These are phyloP conservation scores for Porites evermanni DNA, from an alignment of 92 coral and sea anemone genomes.

Conservation along the genomic window DNA sequence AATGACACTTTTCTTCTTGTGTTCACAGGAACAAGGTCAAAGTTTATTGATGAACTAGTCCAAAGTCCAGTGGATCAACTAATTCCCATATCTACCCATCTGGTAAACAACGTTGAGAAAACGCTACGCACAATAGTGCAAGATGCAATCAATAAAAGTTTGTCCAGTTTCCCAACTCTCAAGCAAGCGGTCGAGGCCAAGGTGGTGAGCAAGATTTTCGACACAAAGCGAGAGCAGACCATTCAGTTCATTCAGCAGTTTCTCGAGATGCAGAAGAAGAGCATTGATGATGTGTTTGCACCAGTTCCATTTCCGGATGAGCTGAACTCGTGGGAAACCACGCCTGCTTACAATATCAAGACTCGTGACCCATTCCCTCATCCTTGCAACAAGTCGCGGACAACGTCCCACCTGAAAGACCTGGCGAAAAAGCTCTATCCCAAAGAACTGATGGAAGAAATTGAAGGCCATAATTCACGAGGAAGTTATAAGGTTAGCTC, in stretches of 20 bases:
- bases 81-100: slow-evolving; percentile 46
- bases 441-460: not conserved
- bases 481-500: slow-evolving; percentile 59
- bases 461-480: slow-evolving; percentile 7
- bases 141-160: slow-evolving; percentile 47
- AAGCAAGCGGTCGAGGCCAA: slow-evolving; percentile 57
- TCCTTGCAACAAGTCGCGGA: slow-evolving; percentile 2
- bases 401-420: slow-evolving; percentile 39
- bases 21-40: not conserved
- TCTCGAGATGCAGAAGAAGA: slow-evolving; percentile 82
- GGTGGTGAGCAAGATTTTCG: slow-evolving; percentile 59
- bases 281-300: slow-evolving; percentile 60
- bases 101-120: slow-evolving; percentile 61
- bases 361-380: not conserved
- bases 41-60: not conserved
- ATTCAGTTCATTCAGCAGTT: slow-evolving; percentile 62
- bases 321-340: not conserved
- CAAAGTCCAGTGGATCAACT: slow-evolving; percentile 69
- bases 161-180: slow-evolving; percentile 59
- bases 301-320: slow-evolving; percentile 70
- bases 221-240: slow-evolving; percentile 56
- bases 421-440: slow-evolving; percentile 57
- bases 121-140: slow-evolving; percentile 59
- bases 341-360: not conserved
- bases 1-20: not conserved